Evolutionary conservation across 2,113 vertebrate genomes (phyloP), one percentile per base, ranked within the genome.

Genomic region (Rhodinocichla rosea): DNA sequence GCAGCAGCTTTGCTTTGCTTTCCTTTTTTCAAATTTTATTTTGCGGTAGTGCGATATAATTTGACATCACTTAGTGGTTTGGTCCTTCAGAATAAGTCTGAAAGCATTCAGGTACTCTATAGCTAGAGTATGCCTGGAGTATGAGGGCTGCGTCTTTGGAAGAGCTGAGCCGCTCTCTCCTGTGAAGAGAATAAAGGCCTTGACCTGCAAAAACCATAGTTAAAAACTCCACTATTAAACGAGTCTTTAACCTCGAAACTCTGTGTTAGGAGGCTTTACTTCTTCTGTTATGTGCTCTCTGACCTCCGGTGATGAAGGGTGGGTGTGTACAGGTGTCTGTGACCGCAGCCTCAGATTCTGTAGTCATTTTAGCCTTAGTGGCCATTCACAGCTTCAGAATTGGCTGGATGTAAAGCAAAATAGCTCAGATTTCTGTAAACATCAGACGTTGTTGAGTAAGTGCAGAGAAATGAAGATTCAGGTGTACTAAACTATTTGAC

Each of bases 31-130:
- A 13, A 19, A 16, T 5, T 44, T 37, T 60, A 17, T 42, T 32
- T 40, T 23, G 40, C 7, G 2, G 32, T 32, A 8, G 8, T 12
- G 3, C 15, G 10, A 4, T 27, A 32, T 9, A 2, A 7, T 62
- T 47, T 64, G 35, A 24, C 30, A 52, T 86, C 3, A 7, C 15
- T 22, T 62, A 14, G 28, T 76, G 32, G 10, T 49, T 80, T 73
- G 20, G 32, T 19, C 39, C 40, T 40, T 80, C 28, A 22, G 0
- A 45, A 15, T 37, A 35, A 55, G 18, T 13, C 32, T 6, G 33
- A 14, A 37, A 49, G 28, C 8, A 3, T 49, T 88, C 30, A 42
- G 26, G 1, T 57, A 5, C 17, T 32, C 3, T 2, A 2, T 9
- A 37, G 23, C 14, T 69, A 9, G 26, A 37, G 13, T 28, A 18